Evolutionary conservation across 2,888 invertebrate species (phyloP).

Genomic region (Dicycla oo): DNA sequence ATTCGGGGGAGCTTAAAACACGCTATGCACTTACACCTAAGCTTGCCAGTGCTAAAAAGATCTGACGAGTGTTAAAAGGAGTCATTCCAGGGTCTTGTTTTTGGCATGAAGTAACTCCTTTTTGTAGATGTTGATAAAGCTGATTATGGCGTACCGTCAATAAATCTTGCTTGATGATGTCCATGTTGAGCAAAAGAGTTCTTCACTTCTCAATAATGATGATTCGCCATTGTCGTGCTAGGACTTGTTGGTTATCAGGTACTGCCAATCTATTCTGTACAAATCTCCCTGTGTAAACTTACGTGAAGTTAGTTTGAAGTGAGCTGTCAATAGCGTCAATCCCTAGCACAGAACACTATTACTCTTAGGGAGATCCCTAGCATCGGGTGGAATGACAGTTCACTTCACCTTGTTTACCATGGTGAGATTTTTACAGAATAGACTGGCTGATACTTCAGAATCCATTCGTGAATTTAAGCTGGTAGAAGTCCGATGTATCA

Average conservation of each 20-base stretch:
- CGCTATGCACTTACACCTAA: constrained; percentile 13
- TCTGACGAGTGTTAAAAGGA: not conserved
- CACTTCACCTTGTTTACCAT: too few species aligned
- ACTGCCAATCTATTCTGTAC: too few species aligned
- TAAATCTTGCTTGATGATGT: not conserved
- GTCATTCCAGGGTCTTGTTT: not conserved
- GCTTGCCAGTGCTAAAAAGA: not conserved
- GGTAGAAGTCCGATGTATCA: not conserved
- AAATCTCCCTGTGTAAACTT: too few species aligned
- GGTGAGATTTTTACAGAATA: too few species aligned
- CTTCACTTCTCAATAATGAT: not conserved
- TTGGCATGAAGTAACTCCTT: not conserved
- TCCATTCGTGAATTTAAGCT: not conserved
- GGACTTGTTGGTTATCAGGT: too few species aligned
- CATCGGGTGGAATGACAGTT: too few species aligned
- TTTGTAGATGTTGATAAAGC: not conserved
- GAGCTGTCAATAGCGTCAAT: too few species aligned
- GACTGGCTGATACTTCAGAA: too few species aligned
- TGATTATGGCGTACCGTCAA: not conserved
- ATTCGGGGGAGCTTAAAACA: constrained; percentile 3
- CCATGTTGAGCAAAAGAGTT: not conserved
- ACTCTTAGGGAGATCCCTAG: too few species aligned
- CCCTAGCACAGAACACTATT: too few species aligned
- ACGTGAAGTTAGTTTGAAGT: too few species aligned
- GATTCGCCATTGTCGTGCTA: not conserved